These are phyloP conservation scores for Myotis pilosus DNA, from an alignment of 2,797 vertebrate genomes.

Conservation along the genomic window DNA sequence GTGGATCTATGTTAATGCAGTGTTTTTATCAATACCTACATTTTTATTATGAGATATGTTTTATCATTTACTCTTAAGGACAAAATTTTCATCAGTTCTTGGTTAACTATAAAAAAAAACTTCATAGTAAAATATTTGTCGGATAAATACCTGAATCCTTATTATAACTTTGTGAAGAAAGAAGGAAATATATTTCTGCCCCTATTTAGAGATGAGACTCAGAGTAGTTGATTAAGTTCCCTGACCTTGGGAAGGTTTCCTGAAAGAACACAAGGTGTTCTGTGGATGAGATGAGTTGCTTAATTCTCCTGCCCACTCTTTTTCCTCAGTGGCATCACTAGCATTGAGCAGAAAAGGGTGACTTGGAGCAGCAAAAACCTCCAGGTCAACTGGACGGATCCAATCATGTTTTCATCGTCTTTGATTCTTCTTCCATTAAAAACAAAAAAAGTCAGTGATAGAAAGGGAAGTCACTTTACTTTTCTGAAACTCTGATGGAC, in stretches of 20 bases:
- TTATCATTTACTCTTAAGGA: not conserved
- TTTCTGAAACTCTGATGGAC: not conserved
- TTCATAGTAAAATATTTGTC: not conserved
- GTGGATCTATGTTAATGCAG: not conserved
- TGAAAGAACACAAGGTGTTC: not conserved
- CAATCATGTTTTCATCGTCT: not conserved
- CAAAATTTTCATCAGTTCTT: not conserved
- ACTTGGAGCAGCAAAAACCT: not conserved
- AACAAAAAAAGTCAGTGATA: not conserved
- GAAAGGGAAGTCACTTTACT: not conserved
- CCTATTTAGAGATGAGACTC: not conserved
- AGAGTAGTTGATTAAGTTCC: not conserved
- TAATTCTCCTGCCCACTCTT: not conserved
- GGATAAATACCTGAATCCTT: not conserved
- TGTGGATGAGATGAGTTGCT: not conserved
- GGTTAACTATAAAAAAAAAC: not conserved
- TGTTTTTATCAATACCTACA: not conserved
- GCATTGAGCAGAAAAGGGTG: not conserved
- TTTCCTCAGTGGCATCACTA: not conserved
- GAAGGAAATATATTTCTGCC: not conserved
- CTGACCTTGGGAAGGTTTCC: not conserved
- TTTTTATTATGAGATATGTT: not conserved
- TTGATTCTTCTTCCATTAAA: not conserved
- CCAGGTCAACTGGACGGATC: not conserved
- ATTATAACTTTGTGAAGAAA: not conserved